A percentile compares a stretch with the other conserved stretches of the same genome.
Conservation (phyloP, 2,113 vertebrate genomes). For the Pelvicachromis taeniatus region DNA sequence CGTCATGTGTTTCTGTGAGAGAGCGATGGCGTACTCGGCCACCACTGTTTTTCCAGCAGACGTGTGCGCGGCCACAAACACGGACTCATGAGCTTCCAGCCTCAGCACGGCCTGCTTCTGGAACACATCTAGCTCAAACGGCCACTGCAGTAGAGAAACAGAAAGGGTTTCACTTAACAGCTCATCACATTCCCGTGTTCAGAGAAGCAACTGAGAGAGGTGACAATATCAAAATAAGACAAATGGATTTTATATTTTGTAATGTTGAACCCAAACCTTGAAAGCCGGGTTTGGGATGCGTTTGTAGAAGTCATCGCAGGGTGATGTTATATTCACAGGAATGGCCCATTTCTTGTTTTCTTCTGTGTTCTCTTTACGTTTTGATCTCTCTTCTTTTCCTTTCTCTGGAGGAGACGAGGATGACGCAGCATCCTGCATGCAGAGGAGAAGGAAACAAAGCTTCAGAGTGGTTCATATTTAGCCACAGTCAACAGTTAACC, state of each 20-base stretch:
- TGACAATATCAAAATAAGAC: neutral
- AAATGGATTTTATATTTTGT: neutral
- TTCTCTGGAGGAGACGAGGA: constrained; percentile 6
- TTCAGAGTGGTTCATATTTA: neutral
- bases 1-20: constrained; percentile 93
- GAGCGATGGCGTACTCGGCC: constrained; percentile 88
- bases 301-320: constrained; percentile 87
- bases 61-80: constrained; percentile 89
- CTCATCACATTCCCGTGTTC: neutral
- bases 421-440: constrained; percentile 47
- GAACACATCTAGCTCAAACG: constrained; percentile 87
- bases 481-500: neutral
- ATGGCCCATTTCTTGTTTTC: constrained; percentile 84
- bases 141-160: constrained; percentile 72
- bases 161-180: neutral
- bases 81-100: constrained; percentile 83
- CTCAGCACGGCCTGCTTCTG: constrained; percentile 89
- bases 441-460: neutral
- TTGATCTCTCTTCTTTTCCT: constrained; percentile 35
- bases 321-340: constrained; percentile 78
- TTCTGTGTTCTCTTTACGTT: constrained; percentile 30
- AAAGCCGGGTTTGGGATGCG: constrained; percentile 88
- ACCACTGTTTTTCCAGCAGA: constrained; percentile 91
- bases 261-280: constrained; percentile 16
- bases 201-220: neutral